Base-by-base conservation (phyloP, 2,888 invertebrate genomes). In the Gnatocerus cornutus region DNA sequence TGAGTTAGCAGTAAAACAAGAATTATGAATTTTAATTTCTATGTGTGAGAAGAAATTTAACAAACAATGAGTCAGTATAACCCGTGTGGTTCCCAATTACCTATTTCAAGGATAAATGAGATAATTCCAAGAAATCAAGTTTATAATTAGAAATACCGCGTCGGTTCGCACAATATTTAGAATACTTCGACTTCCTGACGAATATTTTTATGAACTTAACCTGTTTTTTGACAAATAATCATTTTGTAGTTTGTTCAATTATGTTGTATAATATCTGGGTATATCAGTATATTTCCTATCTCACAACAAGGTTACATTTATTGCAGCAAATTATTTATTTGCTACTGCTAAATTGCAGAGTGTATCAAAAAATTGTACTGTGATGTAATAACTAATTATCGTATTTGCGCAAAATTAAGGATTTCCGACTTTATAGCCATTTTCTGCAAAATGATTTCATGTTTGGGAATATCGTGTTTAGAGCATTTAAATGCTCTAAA, bases 41-140 rank as follows among this genome's bases (percentile, higher is more conserved):
- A 13, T 12, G n/a, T 10, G 41, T 27, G 21, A 12, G 33, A 33
- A 37, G 55, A 55, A 55, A 43, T 43, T 30, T 12, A 30, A 21
- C 4, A 21, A 21, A 55, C 21, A 55, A 43, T 56, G 56, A 56
- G 39, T 56, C 56, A 43, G 4, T 53, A 13, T 7, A 13, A 41
- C 33, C 9, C n/a, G n/a, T 56, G 41, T 56, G 27, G 41, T 55
- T 55, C 21, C 16, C 55, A 55, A 41, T 55, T 41, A n/a, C 55
- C 56, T 12, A 56, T 56, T 43, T 41, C 21, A 56, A 56, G 56
- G 56, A 10, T 41, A 41, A 29, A 50, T 50, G 30, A 33, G 55
- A 53, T 37, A 16, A 37, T 55, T 55, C 39, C n/a, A 3, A 37
- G 55, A 55, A 55, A 55, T 39, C 39, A 16, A 13, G 39, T 55